Conservation (phyloP, 2,888 invertebrate genomes). For the Onchidella celtica region DNA sequence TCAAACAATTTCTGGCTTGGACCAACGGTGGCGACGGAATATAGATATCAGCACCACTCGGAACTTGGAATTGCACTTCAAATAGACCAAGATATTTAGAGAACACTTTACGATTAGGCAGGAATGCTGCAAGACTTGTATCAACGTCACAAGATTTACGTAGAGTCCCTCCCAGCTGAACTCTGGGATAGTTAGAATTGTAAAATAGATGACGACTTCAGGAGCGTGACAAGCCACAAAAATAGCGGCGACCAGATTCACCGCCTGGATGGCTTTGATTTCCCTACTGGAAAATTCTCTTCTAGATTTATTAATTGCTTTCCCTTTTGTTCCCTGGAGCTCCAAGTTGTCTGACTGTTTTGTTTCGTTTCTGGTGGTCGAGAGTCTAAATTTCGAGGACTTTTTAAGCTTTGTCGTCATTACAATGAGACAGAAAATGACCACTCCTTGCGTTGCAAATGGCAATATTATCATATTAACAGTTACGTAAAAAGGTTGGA, state of each 20-base stretch:
- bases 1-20: no score
- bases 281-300: background rate
- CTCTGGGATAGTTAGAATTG: background rate
- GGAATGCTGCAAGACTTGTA: background rate
- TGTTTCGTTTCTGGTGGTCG: background rate
- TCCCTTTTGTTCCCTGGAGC: background rate
- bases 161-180: background rate
- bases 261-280: background rate
- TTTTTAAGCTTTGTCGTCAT: background rate
- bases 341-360: background rate
- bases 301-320: background rate
- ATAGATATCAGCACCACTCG: background rate
- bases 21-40: no score
- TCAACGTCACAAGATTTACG: background rate
- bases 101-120: background rate
- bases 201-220: background rate
- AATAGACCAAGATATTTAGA: background rate
- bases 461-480: background rate
- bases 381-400: background rate
- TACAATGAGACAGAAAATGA: background rate
- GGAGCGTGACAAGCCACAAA: constrained; percentile 1
- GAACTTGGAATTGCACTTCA: background rate
- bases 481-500: background rate
- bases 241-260: constrained; percentile 1
- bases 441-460: background rate